Percentiles rank a stretch among this genome's conserved stretches.
Evolutionary conservation across 2,113 vertebrate genomes (phyloP).

Genomic region (Paralichthys olivaceus): DNA sequence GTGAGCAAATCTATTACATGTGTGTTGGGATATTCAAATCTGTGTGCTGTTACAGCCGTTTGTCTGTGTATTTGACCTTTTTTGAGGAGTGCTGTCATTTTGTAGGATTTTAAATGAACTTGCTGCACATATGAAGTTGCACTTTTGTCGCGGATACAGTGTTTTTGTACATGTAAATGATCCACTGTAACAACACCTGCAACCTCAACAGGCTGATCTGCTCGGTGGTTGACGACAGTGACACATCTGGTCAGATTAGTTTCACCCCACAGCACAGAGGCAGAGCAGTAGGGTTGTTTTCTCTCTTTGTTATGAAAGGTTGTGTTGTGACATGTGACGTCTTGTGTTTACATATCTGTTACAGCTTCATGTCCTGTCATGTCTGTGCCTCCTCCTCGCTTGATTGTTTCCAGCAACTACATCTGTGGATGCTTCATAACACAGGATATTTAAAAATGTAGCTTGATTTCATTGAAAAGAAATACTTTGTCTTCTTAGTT

Average conservation of each 20-base stretch:
- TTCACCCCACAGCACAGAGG: not conserved
- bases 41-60: not conserved
- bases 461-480: not conserved
- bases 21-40: not conserved
- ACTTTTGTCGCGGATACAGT: conserved; percentile 1
- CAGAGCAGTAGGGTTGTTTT: not conserved
- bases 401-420: not conserved
- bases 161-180: conserved; percentile 17
- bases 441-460: not conserved
- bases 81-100: not conserved
- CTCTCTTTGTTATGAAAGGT: not conserved
- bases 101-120: not conserved
- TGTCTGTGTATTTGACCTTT: too few relatives aligned
- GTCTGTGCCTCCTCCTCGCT: conserved; percentile 6
- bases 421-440: too few relatives aligned
- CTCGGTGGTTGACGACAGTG: not conserved
- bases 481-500: not conserved
- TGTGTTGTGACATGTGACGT: not conserved
- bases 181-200: not conserved
- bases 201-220: not conserved
- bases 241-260: not conserved
- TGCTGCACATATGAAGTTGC: not conserved
- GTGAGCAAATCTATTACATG: not conserved
- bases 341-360: conserved; percentile 17
- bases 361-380: conserved; percentile 9